Base-by-base conservation (phyloP, 1,140 invertebrate genomes). In the Cherax quadricarinatus region DNA sequence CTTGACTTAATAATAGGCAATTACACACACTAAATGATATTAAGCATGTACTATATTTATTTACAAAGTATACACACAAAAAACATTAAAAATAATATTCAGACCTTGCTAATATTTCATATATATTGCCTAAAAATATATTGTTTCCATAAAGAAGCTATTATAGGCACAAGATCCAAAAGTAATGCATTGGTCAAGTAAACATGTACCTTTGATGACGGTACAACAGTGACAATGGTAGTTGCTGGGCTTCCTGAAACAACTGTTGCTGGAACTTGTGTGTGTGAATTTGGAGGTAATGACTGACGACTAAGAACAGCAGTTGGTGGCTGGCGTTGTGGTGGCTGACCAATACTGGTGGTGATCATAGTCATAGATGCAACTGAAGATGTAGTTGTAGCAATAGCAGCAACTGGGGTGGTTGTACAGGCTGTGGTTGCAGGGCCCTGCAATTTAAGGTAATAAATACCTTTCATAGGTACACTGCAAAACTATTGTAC, bases 191-290 rank as follows among this genome's bases (percentile, higher is more conserved):
- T 41, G 30, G 30, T 41, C 30, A 41, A 41, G 53, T 57, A 57
- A 10, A 57, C 18, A 30, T 30, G 49, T 83, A 94, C 93, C 93
- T 94, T 89, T 57, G 93, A 96, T 93, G 97, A 94, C 94, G 96
- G 94, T 62, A 95, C 95, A 10, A 91, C 92, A 16, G 89, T 66
- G 94, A 94, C 30, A 92, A 82, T 94, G 91, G 7, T 95, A 95
- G 16, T 89, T 21, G 91, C 89, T 18, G 94, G 94, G 49, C 86
- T 80, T 53, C 94, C 84, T 70, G 89, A 89, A 83, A 93, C 92
- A 53, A 93, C 89, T 48, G 86, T 93, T 84, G 88, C 62, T 16
- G 81, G 86, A 48, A 84, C 89, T 53, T 87, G 93, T 49, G 70
- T 88, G 48, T 93, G 93, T 3, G 88, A 66, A 80, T 89, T 93